phyloP scores from a whole-genome alignment of 2,888 invertebrate species.

The Drosophila hamatofila region DNA sequence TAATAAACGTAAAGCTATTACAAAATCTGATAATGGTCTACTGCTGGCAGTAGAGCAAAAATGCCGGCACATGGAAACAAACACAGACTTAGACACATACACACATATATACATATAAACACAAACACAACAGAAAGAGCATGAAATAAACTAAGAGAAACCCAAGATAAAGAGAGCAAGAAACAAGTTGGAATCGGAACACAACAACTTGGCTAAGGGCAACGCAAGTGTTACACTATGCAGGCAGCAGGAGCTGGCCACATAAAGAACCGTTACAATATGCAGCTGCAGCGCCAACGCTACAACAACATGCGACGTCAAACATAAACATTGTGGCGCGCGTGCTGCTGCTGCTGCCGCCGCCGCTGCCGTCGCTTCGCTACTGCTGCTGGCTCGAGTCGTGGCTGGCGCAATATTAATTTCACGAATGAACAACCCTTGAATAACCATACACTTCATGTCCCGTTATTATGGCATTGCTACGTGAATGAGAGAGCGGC shows the following conservation, averaged over 20 bases:
- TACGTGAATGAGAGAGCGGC: conserved; percentile 54
- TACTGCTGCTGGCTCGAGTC: conserved; percentile 24
- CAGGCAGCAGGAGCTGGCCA: conserved; percentile 37
- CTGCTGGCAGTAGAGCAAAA: conserved; percentile 71
- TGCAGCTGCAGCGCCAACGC: conserved; percentile 55
- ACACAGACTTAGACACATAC: conserved; percentile 17
- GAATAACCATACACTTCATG: conserved; percentile 80
- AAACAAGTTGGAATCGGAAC: conserved; percentile 65
- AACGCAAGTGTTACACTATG: conserved; percentile 51
- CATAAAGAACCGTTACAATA: conserved; percentile 73
- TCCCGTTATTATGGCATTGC: conserved; percentile 71
- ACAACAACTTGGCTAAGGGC: conserved; percentile 48
- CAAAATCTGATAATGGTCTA: conserved; percentile 82
- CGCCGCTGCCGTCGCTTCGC: background rate
- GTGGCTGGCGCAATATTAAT: conserved; percentile 76
- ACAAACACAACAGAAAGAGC: conserved; percentile 28
- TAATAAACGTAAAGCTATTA: conserved; percentile 83
- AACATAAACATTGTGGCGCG: conserved; percentile 74
- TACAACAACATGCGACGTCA: conserved; percentile 40
- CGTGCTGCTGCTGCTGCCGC: conserved; percentile 53
- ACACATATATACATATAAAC: background rate
- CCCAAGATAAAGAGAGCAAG: conserved; percentile 41
- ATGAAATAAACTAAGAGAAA: conserved; percentile 17
- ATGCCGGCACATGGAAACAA: conserved; percentile 65
- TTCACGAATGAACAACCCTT: conserved; percentile 82